A percentile compares a stretch with the other conserved stretches of the same genome.
phyloP scores from a whole-genome alignment of 2,797 vertebrate genomes.

The Anableps anableps region DNA sequence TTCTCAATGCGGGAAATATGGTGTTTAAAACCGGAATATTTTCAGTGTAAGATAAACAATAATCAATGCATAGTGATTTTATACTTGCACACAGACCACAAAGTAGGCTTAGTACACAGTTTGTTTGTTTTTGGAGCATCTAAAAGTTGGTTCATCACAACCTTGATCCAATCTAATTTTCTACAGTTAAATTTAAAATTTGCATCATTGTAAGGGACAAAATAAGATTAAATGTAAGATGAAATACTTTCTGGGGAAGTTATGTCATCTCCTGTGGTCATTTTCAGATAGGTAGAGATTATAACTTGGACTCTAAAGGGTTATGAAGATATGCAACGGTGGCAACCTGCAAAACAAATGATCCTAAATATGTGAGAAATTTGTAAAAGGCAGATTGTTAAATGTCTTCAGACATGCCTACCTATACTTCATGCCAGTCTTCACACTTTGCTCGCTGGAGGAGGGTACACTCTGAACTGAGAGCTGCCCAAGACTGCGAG shows the following conservation, averaged over 20 bases:
- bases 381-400: slow-evolving; percentile 1
- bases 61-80: background rate
- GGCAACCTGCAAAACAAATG: background rate
- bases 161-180: background rate
- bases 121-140: background rate
- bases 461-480: slow-evolving; percentile 88
- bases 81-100: background rate
- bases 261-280: background rate
- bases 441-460: slow-evolving; percentile 86
- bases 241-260: slow-evolving; percentile 1
- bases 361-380: background rate
- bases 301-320: slow-evolving; percentile 7
- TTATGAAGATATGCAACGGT: slow-evolving; percentile 9
- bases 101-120: background rate
- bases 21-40: background rate
- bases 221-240: slow-evolving; percentile 2
- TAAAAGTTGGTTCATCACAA: background rate
- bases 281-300: slow-evolving; percentile 4
- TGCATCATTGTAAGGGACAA: background rate
- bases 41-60: background rate
- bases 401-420: slow-evolving; percentile 67
- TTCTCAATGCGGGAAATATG: background rate
- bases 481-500: slow-evolving; percentile 93
- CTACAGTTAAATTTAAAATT: background rate
- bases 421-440: slow-evolving; percentile 97